A percentile compares a stretch with the other conserved stretches of the same genome.
These are phyloP conservation scores for Ailurus styani DNA, from an alignment of 2,113 vertebrate species.

Conservation along the genomic window DNA sequence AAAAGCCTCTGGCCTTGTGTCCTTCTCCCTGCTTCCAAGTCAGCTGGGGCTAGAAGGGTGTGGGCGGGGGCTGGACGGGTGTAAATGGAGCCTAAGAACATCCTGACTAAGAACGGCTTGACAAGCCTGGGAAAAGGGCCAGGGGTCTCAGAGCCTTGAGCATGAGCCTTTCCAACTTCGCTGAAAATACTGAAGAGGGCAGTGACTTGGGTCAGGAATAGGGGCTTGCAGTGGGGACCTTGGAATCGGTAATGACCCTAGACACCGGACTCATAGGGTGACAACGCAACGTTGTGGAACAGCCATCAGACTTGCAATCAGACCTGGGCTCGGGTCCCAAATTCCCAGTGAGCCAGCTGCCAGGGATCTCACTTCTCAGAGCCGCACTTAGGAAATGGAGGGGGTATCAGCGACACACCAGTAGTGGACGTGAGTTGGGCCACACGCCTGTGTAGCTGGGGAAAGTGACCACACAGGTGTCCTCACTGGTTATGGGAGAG, in stretches of 20 bases:
- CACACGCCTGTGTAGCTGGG: neutral
- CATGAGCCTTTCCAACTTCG: neutral
- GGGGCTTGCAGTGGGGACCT: neutral
- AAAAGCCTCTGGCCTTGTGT: constrained; percentile 47
- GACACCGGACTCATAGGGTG: neutral
- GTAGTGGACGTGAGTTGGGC: neutral
- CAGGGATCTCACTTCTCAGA: neutral
- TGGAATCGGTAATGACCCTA: neutral
- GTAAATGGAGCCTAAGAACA: neutral
- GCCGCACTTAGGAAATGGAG: neutral
- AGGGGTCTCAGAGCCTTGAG: neutral
- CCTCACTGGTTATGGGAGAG: neutral
- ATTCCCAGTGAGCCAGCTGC: neutral
- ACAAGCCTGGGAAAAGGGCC: neutral
- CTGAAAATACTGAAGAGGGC: neutral
- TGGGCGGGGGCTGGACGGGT: neutral
- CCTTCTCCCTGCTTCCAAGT: neutral
- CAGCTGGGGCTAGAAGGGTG: neutral
- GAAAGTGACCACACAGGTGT: neutral
- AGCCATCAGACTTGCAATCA: neutral
- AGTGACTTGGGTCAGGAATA: neutral
- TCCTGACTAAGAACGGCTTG: neutral
- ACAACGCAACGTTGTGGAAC: neutral
- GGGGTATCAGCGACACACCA: neutral
- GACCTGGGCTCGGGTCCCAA: neutral